Evolutionary conservation across 2,888 invertebrate genomes (phyloP), one percentile per base, ranked within the genome.

Genomic region (Encarsia formosa): DNA sequence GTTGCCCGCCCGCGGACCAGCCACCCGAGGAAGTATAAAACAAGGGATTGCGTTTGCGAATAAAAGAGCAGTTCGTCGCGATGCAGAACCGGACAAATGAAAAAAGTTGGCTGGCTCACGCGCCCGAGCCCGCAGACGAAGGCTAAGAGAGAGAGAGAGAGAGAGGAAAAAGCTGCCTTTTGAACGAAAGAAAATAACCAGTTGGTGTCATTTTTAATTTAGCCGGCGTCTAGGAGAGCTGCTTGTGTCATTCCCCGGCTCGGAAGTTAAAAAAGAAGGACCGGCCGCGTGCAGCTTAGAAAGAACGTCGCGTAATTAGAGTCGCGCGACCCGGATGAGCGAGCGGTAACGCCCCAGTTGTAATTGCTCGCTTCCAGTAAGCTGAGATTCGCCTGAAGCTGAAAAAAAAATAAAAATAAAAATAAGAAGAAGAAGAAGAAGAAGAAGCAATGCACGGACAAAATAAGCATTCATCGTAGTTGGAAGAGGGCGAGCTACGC

Each of bases 191-290:
- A n/a, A n/a, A n/a, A n/a, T n/a, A n/a, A n/a, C n/a, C n/a, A n/a
- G n/a, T n/a, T n/a, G 13, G 37, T 22, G 23, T 43, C 43, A 19
- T 41, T 51, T 51, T 51, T 51, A 51, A 51, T 51, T 51, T 45
- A n/a, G 24, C 35, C 8, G 11, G 8, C 11, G n/a, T 6, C 9
- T 15, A 8, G 38, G 16, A 15, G 15, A 15, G 18, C 15, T 9
- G 42, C 31, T n/a, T n/a, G n/a, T n/a, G n/a, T n/a, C n/a, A n/a
- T n/a, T n/a, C n/a, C n/a, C n/a, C n/a, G n/a, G n/a, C n/a, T n/a
- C n/a, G n/a, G n/a, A n/a, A n/a, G n/a, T n/a, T n/a, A n/a, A n/a
- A n/a, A n/a, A n/a, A n/a, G n/a, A n/a, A n/a, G n/a, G n/a, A n/a
- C n/a, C n/a, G n/a, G n/a, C n/a, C n/a, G 31, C 19, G 38, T 20